Base-by-base conservation (phyloP, 2,113 vertebrate species). In the Perca flavescens region DNA sequence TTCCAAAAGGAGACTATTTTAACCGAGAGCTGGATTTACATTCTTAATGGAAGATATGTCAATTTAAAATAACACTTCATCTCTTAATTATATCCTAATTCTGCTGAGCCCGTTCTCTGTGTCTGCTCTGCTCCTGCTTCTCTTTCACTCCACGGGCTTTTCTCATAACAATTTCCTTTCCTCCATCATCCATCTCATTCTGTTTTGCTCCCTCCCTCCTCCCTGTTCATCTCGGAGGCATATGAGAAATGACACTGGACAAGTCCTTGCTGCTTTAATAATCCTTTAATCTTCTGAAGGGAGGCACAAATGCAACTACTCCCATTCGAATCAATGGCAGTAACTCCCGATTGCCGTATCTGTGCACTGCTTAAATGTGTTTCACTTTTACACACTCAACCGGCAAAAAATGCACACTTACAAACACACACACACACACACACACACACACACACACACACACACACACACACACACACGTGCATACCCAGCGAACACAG, bases 261-360 rank as follows among this genome's bases (percentile, higher is more conserved):
- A 75, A 90, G 84, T 92, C 88, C 85, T 93, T 73, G 86, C 85
- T 85, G 85, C 86, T 87, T 90, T 91, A 92, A 91, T 92, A 93
- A 93, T 94, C 91, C 89, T 90, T 93, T 92, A 90, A 93, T 89
- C 92, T 89, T 90, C 87, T 85, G 67, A 62, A 75, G 80, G 80
- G 85, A 89, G 84, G 72, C 82, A 66, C 90, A 90, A 78, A 92
- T 83, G 85, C 80, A 89, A 73, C 87, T 58, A 80, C 77, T 89
- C 86, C 83, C 65, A 85, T 93, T 90, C 86, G 93, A 91, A 92
- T 89, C 84, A 88, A 86, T 89, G 74, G 80, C 80, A 54, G 53
- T 53, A 60, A 86, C 85, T 91, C 86, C 87, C 87, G 81, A 71
- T 73, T 87, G 86, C 54, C 77, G 21, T 82, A 91, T 91, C 83